Evolutionary conservation across 2,888 invertebrate species (phyloP).

Genomic region (Oscheius onirici): DNA sequence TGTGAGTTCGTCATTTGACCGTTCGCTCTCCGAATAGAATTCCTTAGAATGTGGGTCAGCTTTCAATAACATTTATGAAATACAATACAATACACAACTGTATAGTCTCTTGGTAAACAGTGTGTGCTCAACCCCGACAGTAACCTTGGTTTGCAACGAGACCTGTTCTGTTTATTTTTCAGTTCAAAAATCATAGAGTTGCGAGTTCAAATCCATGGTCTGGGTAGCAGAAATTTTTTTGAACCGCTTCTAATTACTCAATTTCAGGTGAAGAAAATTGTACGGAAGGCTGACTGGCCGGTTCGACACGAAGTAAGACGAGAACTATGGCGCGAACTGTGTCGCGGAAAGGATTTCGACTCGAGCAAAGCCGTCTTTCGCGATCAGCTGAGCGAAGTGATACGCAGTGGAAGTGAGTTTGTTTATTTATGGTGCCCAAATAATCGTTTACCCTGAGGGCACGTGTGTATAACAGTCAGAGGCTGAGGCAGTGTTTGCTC

Average conservation of each 20-base stretch:
- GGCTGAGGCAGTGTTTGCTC: slow-evolving; percentile 18
- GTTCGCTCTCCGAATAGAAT: no score
- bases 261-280: slow-evolving; percentile 70
- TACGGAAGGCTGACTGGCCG: slow-evolving; percentile 70
- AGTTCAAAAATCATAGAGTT: no score
- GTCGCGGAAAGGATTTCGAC: slow-evolving; percentile 56
- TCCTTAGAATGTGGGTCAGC: no score
- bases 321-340: slow-evolving; percentile 68
- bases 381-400: slow-evolving; percentile 46
- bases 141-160: no score
- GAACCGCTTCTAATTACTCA: background rate
- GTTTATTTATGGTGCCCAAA: slow-evolving; percentile 2
- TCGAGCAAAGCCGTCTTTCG: slow-evolving; percentile 57
- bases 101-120: no score
- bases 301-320: slow-evolving; percentile 68
- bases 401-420: slow-evolving; percentile 22
- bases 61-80: no score
- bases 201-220: no score
- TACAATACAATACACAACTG: no score
- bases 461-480: slow-evolving; percentile 1
- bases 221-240: background rate
- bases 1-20: no score
- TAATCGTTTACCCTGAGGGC: background rate
- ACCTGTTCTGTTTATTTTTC: no score
- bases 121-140: background rate